Base-by-base conservation (phyloP, 2,113 vertebrate species). In the Hystrix cristata region DNA sequence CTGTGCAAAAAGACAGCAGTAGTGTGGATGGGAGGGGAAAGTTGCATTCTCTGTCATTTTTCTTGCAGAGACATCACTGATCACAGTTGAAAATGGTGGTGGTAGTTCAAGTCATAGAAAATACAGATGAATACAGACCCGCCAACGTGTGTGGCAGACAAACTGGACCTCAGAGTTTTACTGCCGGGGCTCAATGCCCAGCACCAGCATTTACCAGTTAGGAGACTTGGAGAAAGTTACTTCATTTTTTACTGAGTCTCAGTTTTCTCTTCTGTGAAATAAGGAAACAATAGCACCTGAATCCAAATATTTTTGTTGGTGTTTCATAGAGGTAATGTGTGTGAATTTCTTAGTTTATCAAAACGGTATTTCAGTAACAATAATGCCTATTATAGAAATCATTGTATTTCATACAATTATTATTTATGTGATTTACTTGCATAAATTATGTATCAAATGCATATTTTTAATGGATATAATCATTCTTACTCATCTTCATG, bases 291-390 rank as follows among this genome's bases (percentile, higher is more conserved):
- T 1, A 64, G 10, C 18, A 86, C 15, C 43, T 79, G 43, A 85
- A 76, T 64, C 46, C 94, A 78, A 95, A 71, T 34, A 93, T n/a
- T 94, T 88, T n/a, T 62, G 8, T 87, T 64, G n/a, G 21, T 29
- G 13, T 92, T 95, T 90, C 43, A 86, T 62, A 96, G 31, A 72
- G 14, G 29, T 72, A 27, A 65, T n/a, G 3, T 74, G 23, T 72
- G 18, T 71, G 16, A 93, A 80, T 11, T 91, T 88, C 65, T 82
- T 43, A 79, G 15, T 53, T 78, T 18, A 53, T 53, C 34, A 91
- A 87, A 97, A 92, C 31, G 31, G 14, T 59, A 93, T 31, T 62
- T 93, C 48, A 85, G 38, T 59, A 67, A 81, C 16, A 31, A 60
- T 27, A 25, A 82, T 67, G 46, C 19, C 64, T 48, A 10, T 15